phyloP scores from a whole-genome alignment of 1,140 invertebrate genomes.

The Lucilia sericata region DNA sequence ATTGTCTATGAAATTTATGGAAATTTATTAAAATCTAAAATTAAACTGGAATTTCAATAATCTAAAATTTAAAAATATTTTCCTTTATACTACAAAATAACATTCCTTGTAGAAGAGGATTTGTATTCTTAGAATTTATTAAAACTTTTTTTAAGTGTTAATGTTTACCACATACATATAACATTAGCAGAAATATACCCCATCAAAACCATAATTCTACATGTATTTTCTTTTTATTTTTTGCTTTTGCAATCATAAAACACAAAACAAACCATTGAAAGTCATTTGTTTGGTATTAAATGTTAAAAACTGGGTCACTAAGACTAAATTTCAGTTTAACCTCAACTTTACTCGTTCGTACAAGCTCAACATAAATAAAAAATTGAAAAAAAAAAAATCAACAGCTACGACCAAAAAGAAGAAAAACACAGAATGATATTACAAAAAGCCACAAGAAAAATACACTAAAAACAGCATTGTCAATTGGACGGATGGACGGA shows the following conservation, averaged over 20 bases:
- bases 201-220: no score
- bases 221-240: neutral
- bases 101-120: no score
- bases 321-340: slow-evolving; percentile 41
- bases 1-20: no score
- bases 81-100: no score
- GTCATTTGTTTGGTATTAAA: slow-evolving; percentile 38
- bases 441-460: slow-evolving; percentile 32
- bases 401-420: neutral
- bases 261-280: slow-evolving; percentile 19
- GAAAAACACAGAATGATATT: neutral
- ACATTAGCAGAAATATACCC: no score
- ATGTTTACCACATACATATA: no score
- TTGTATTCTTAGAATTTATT: no score
- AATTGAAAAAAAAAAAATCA: neutral
- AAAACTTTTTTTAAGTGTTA: no score
- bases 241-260: slow-evolving; percentile 21
- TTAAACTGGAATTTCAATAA: no score
- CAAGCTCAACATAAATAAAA: slow-evolving; percentile 25
- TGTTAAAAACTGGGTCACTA: slow-evolving; percentile 34
- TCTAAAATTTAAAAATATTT: no score
- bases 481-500: neutral
- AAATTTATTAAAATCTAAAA: no score
- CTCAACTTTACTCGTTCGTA: slow-evolving; percentile 7
- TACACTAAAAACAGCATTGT: neutral